Evolutionary conservation across 2,797 vertebrate species (phyloP), one percentile per base, ranked within the genome.

Genomic region (Pangasius larnaudii): DNA sequence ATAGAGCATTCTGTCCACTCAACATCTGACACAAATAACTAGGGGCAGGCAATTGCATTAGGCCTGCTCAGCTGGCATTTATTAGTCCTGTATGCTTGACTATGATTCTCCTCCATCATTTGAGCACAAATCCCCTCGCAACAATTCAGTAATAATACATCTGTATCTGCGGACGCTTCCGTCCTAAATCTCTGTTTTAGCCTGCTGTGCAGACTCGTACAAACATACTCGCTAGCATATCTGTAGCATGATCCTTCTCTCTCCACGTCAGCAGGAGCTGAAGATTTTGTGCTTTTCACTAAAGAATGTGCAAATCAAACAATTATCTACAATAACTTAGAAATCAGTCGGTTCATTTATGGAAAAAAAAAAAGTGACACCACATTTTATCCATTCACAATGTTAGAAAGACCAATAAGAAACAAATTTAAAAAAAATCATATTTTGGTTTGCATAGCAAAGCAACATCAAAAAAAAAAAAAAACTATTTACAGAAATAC

Each of bases 241-340:
- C 78, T 42, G 65, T 86, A 77, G 58, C 83, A 14, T 65, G 61
- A 58, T 90, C 84, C 84, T 53, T 86, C 69, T 84, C 39, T 84
- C n/a, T 67, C 30, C 72, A 74, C 95, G 95, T 97, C 95, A 95
- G 95, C 96, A 97, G 96, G 96, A 95, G 96, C 95, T 90, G 96
- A 96, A 95, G 95, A 91, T 96, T 97, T 99, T 99, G 98, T 99
- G 98, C 98, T 99, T 99, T 97, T 99, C 97, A 97, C 97, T 96
- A 97, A 97, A 98, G 97, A 98, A 96, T 97, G 98, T 99, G 98
- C 98, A 99, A 99, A 96, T 92, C 98, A 97, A 96, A 97, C 97
- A 97, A 94, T 92, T 90, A 94, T 94, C 93, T 89, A 90, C 94
- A 89, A 91, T 94, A 93, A 94, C 91, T 83, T 94, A 95, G 93